These are phyloP conservation scores for Tanytarsus gracilentus DNA, from an alignment of 2,888 invertebrate species.

Conservation along the genomic window DNA sequence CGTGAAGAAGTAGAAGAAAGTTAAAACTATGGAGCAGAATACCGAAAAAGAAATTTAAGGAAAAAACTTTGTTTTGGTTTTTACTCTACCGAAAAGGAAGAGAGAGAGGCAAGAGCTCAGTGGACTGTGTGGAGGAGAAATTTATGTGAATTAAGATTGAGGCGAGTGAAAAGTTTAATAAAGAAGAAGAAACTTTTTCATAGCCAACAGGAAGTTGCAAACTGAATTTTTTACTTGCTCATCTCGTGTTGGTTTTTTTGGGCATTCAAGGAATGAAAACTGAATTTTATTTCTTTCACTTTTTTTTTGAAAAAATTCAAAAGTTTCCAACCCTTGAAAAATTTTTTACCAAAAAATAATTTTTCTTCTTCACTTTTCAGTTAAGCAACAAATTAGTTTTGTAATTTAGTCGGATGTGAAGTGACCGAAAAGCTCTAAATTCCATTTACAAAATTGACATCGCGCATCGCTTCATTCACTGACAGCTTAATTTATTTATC, in stretches of 20 bases:
- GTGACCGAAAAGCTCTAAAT: neutral
- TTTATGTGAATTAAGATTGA: constrained; percentile 15
- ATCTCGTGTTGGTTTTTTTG: neutral
- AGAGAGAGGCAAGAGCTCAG: neutral
- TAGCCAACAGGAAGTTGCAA: too few species aligned
- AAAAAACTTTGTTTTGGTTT: neutral
- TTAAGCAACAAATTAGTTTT: constrained; percentile 1
- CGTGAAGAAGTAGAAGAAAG: neutral
- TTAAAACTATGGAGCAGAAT: too few species aligned
- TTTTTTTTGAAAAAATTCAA: too few species aligned
- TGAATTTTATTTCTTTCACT: neutral
- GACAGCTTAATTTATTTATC: constrained; percentile 13
- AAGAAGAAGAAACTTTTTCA: neutral
- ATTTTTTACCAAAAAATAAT: neutral
- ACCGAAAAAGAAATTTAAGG: too few species aligned
- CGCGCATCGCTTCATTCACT: neutral
- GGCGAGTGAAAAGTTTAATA: constrained; percentile 4
- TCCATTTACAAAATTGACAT: neutral
- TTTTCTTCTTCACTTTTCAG: too few species aligned
- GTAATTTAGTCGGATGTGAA: neutral
- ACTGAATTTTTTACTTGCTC: too few species aligned
- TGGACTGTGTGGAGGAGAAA: constrained; percentile 3
- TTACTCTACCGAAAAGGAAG: neutral
- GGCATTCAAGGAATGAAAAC: neutral
- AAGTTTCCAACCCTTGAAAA: neutral